These are phyloP conservation scores for Trichonephila inaurata DNA, from an alignment of 1,140 invertebrate genomes.

Conservation along the genomic window DNA sequence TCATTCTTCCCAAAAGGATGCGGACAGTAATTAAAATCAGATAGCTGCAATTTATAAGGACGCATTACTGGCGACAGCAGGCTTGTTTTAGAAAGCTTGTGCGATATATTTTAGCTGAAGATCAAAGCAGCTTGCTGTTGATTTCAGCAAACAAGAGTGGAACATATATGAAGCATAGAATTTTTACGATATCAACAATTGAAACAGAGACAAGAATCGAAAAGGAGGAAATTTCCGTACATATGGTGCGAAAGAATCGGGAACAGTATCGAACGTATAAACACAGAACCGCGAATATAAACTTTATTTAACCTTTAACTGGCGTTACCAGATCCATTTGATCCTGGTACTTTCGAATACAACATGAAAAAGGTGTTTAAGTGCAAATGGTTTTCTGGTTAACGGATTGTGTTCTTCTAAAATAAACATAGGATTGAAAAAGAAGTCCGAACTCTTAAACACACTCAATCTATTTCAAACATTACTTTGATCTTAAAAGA, in stretches of 20 bases:
- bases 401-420: no score
- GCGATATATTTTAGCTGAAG: not conserved
- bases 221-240: not conserved
- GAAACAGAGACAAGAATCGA: not conserved
- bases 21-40: constrained; percentile 18
- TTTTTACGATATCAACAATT: not conserved
- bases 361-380: no score
- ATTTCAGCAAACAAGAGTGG: not conserved
- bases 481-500: no score
- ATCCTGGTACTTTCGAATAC: no score
- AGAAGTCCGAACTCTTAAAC: no score
- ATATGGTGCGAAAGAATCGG: not conserved
- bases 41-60: constrained; percentile 6
- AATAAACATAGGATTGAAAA: no score
- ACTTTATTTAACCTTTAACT: no score
- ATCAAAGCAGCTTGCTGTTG: not conserved
- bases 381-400: no score
- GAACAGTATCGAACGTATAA: not conserved
- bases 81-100: not conserved
- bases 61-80: constrained; percentile 16
- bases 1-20: not conserved
- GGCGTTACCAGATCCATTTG: no score
- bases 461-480: no score
- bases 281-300: no score
- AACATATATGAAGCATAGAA: not conserved